Percentiles rank a stretch among this genome's conserved stretches.
phyloP scores from a whole-genome alignment of 2,888 invertebrate genomes.

The Lagria hirta region DNA sequence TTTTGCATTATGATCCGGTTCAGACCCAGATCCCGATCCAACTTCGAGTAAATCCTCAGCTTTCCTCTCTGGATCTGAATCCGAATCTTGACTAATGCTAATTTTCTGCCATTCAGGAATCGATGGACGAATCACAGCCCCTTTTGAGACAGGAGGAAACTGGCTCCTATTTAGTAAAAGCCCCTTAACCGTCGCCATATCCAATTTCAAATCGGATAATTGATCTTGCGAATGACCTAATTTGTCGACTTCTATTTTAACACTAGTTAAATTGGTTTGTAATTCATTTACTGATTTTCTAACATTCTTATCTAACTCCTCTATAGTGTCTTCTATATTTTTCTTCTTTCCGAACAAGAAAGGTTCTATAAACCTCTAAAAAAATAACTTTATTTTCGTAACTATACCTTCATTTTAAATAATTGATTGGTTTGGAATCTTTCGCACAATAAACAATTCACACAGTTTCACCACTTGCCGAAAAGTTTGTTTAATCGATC shows the following conservation, averaged over 20 bases:
- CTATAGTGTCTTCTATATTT: constrained; percentile 66
- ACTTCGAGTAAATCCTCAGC: constrained; percentile 56
- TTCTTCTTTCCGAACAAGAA: constrained; percentile 68
- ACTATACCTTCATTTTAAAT: constrained; percentile 2
- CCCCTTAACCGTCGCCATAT: constrained; percentile 72
- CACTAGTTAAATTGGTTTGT: constrained; percentile 64
- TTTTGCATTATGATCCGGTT: constrained; percentile 73
- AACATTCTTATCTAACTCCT: constrained; percentile 68
- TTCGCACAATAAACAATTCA: no score
- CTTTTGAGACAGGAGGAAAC: constrained; percentile 68
- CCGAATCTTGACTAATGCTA: constrained; percentile 58
- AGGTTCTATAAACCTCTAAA: constrained; percentile 65
- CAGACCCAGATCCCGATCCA: constrained; percentile 66
- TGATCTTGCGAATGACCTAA: constrained; percentile 60
- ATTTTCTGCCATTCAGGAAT: constrained; percentile 82
- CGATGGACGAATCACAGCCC: constrained; percentile 65
- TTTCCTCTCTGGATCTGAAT: constrained; percentile 56
- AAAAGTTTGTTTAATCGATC: no score
- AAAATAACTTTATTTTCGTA: constrained; percentile 26
- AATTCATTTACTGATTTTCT: constrained; percentile 62
- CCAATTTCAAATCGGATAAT: constrained; percentile 66
- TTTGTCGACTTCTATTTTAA: constrained; percentile 66
- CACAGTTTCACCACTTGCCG: no score
- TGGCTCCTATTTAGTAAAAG: constrained; percentile 74
- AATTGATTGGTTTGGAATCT: not conserved